Evolutionary conservation across 2,888 invertebrate genomes (phyloP), one percentile per base, ranked within the genome.

Genomic region (Oscheius sp.): DNA sequence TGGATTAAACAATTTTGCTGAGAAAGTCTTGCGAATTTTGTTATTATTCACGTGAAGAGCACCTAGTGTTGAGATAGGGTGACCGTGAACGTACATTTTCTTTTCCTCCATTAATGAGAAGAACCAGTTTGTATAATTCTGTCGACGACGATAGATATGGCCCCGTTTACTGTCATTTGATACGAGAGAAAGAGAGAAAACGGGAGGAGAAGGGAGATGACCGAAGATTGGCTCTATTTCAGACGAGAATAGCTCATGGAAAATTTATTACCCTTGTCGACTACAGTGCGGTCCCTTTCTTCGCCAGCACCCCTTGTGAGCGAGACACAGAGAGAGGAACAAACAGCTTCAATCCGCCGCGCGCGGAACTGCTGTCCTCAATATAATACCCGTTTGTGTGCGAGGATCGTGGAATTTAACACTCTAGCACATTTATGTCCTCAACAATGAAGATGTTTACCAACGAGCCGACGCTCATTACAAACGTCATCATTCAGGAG

Each of bases 301-400:
- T n/a, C 20, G 28, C 50, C 9, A 26, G 6, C 50, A 50, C 5
- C 28, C 28, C 28, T 24, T 47, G 20, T 22, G 47, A 20, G 47
- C 47, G 47, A 24, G 47, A 14, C n/a, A n/a, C n/a, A n/a, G n/a
- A 32, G 51, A 49, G 51, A 54, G 54, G 8, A 54, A 54, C 54
- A 54, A 54, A 54, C 54, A 54, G 54, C 32, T 54, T 54, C 54
- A 54, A 54, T 54, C 54, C 54, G 33, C 17, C 3, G 54, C 36
- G 54, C 54, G 54, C 54, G 54, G 54, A 54, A 54, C 33, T 54
- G 51, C n/a, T 51, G 54, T 54, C 54, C 54, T 54, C 54, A 54
- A 54, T 54, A 33, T 32, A 54, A 54, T 54, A 32, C 54, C 54
- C 54, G 54, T 54, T 54, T 54, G 54, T 33, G 51, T 30, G 32